These are phyloP conservation scores for Dolomedes plantarius DNA, from an alignment of 2,888 invertebrate species.

Conservation along the genomic window DNA sequence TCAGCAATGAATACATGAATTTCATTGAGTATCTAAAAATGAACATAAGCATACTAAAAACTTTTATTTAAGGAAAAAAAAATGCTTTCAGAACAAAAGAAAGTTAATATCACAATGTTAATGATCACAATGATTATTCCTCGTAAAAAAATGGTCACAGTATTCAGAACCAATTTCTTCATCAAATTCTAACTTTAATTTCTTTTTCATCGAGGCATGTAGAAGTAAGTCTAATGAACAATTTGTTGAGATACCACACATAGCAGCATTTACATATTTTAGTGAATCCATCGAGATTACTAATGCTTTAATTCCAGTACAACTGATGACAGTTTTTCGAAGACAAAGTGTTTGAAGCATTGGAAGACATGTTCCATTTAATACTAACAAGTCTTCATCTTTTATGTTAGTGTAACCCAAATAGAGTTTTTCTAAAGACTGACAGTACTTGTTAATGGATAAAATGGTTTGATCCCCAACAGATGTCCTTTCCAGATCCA, in stretches of 20 bases:
- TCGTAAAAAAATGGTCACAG: slow-evolving; percentile 61
- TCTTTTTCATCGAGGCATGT: neutral
- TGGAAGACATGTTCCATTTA: slow-evolving; percentile 29
- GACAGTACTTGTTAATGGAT: slow-evolving; percentile 27
- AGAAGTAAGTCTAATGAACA: slow-evolving; percentile 40
- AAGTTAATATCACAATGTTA: slow-evolving; percentile 3
- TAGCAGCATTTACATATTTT: slow-evolving; percentile 38
- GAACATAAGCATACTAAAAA: no score
- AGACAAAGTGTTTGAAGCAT: slow-evolving; percentile 45
- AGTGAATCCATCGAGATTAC: slow-evolving; percentile 9
- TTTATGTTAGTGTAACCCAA: slow-evolving; percentile 39
- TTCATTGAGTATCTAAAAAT: no score
- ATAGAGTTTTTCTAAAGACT: slow-evolving; percentile 53
- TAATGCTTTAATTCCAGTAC: slow-evolving; percentile 25
- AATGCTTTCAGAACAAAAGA: no score
- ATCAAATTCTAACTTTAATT: slow-evolving; percentile 17
- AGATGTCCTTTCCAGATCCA: slow-evolving; percentile 46
- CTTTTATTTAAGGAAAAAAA: no score
- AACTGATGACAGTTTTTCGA: slow-evolving; percentile 33
- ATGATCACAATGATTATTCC: slow-evolving; percentile 27
- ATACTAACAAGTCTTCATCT: slow-evolving; percentile 24
- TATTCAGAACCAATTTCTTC: slow-evolving; percentile 26
- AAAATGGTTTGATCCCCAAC: slow-evolving; percentile 32
- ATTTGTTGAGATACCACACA: slow-evolving; percentile 29
- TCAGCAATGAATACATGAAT: no score